Conservation (phyloP, 2,113 vertebrate species). For the Strix aluco region DNA sequence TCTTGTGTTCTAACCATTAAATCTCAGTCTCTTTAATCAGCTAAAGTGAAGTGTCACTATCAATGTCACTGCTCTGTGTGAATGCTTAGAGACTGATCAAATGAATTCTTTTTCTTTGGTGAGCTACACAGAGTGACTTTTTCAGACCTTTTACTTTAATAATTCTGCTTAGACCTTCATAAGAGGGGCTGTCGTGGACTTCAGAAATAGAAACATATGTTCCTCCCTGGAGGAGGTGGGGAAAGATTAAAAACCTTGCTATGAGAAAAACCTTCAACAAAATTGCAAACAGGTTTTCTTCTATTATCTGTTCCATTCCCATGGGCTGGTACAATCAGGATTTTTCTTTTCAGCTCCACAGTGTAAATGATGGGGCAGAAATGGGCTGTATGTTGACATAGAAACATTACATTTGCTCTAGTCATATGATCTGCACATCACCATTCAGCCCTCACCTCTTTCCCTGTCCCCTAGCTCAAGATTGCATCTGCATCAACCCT, state of each 20-base stretch:
- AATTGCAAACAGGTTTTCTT: background rate
- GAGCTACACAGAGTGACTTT: background rate
- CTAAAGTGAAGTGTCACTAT: background rate
- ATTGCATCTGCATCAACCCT: background rate
- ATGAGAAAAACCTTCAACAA: background rate
- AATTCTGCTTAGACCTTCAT: conserved; percentile 6
- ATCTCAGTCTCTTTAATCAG: background rate
- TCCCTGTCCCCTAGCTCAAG: background rate
- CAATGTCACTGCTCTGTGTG: background rate
- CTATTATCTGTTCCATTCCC: background rate
- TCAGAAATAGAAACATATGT: conserved; percentile 21
- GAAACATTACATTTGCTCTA: background rate
- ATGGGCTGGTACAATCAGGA: background rate
- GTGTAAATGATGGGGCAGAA: conserved; percentile 18
- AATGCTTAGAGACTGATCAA: background rate
- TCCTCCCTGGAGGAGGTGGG: background rate
- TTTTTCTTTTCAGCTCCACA: background rate
- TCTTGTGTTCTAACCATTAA: background rate
- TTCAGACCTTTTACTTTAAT: conserved; percentile 9
- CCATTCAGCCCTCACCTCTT: rapidly evolving
- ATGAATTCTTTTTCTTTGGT: background rate
- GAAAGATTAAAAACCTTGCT: conserved; percentile 19
- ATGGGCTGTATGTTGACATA: background rate
- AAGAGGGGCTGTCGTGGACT: background rate
- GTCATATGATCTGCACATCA: background rate